These are phyloP conservation scores for Sebastes glaucus DNA, from an alignment of 2,797 vertebrate genomes.

Conservation along the genomic window DNA sequence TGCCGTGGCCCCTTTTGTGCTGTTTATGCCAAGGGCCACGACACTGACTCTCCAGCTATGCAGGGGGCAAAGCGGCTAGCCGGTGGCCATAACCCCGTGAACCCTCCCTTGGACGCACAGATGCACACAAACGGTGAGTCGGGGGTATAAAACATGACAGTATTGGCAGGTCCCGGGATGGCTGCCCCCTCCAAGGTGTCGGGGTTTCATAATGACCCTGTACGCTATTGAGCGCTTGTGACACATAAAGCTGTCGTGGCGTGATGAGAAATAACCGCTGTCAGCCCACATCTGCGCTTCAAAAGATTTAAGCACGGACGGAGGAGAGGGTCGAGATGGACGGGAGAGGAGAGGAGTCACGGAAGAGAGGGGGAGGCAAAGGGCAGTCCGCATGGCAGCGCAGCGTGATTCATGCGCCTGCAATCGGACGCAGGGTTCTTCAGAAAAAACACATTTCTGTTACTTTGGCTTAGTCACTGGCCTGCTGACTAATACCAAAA, in stretches of 20 bases:
- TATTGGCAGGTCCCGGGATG: constrained; percentile 79
- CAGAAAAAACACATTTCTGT: constrained; percentile 15
- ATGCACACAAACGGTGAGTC: constrained; percentile 22
- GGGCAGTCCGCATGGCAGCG: constrained; percentile 35
- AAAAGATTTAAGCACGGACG: constrained; percentile 83
- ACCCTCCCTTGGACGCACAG: constrained; percentile 5
- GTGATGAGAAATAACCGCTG: constrained; percentile 88
- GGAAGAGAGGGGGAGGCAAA: constrained; percentile 18
- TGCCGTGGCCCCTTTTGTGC: constrained; percentile 10
- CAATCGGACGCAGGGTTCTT: constrained; percentile 15
- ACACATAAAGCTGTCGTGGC: constrained; percentile 85
- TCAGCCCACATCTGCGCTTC: constrained; percentile 82
- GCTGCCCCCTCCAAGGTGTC: constrained; percentile 67
- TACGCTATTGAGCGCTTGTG: constrained; percentile 85
- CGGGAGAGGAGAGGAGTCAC: constrained; percentile 11
- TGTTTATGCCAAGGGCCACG: constrained; percentile 13
- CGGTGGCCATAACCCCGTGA: constrained; percentile 20
- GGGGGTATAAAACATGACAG: constrained; percentile 82
- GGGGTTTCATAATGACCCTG: constrained; percentile 80
- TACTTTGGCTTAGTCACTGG: neutral
- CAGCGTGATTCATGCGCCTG: constrained; percentile 47
- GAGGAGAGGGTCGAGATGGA: constrained; percentile 54
- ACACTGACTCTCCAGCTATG: constrained; percentile 16
- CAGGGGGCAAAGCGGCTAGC: constrained; percentile 19
- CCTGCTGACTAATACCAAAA: constrained; percentile 14